Percentiles rank a stretch among this genome's conserved stretches.
Evolutionary conservation across 2,797 vertebrate genomes (phyloP).

Genomic region (Etheostoma perlongum): DNA sequence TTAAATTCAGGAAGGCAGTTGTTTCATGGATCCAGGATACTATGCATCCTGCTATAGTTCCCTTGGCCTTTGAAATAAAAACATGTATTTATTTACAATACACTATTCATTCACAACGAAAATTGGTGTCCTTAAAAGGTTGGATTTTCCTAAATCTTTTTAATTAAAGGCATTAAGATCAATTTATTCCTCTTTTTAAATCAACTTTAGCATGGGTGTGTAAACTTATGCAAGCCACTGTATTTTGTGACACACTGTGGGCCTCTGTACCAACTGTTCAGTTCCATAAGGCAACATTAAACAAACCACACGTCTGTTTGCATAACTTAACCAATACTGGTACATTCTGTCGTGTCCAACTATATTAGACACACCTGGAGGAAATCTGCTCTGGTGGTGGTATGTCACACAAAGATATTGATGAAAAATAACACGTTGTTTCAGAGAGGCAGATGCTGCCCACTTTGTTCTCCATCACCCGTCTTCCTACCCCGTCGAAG

Average conservation of each 20-base stretch:
- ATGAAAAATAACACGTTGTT: slow-evolving; percentile 58
- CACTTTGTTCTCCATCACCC: slow-evolving; percentile 69
- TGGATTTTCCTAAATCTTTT: no score
- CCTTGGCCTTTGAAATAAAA: no score
- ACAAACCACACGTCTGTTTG: slow-evolving; percentile 34
- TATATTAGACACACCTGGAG: slow-evolving; percentile 58
- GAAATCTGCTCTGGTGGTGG: slow-evolving; percentile 43
- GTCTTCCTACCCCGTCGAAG: slow-evolving; percentile 53
- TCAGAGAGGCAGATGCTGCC: slow-evolving; percentile 73
- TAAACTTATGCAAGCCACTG: no score
- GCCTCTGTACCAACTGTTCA: slow-evolving; percentile 45
- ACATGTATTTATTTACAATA: no score
- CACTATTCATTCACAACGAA: no score
- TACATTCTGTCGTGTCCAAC: slow-evolving; percentile 39
- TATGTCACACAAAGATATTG: slow-evolving; percentile 52
- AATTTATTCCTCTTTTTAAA: no score
- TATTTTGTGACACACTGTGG: slow-evolving; percentile 1
- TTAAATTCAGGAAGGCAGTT: no score
- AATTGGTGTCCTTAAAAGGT: no score
- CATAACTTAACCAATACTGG: slow-evolving; percentile 19
- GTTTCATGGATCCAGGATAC: no score
- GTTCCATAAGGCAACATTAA: slow-evolving; percentile 33
- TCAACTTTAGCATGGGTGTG: no score
- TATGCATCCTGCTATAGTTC: no score
- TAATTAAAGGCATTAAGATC: no score